These are phyloP conservation scores for Eumaeus atala DNA, from an alignment of 1,140 invertebrate species.

Conservation along the genomic window DNA sequence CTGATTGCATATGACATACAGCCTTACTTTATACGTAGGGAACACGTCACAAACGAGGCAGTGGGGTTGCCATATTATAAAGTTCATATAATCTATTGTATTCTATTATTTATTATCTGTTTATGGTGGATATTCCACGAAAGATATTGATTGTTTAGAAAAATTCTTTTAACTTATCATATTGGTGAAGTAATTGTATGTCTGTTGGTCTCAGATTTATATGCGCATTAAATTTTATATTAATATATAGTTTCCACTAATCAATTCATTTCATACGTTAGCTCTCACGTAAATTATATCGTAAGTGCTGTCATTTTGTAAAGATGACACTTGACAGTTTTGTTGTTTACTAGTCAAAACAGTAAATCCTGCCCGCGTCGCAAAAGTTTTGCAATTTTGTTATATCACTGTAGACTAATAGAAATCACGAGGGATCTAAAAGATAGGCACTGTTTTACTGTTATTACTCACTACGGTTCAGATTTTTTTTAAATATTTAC, in stretches of 20 bases:
- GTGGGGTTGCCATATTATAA: neutral
- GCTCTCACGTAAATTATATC: too few species aligned
- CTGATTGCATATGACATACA: too few species aligned
- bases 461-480: too few species aligned
- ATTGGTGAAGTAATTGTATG: constrained; percentile 26
- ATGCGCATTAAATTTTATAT: constrained; percentile 28
- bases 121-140: too few species aligned
- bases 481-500: too few species aligned
- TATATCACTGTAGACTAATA: constrained; percentile 10
- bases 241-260: constrained; percentile 21
- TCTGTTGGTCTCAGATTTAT: constrained; percentile 27
- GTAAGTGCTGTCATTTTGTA: too few species aligned
- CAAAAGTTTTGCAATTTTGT: constrained; percentile 14
- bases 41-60: too few species aligned
- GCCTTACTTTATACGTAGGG: too few species aligned
- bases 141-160: too few species aligned
- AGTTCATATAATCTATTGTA: too few species aligned
- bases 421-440: constrained; percentile 2
- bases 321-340: constrained; percentile 6
- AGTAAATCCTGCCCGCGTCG: constrained; percentile 8
- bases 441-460: too few species aligned
- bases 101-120: too few species aligned
- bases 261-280: constrained; percentile 2
- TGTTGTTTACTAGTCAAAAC: constrained; percentile 16
- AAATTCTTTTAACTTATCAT: constrained; percentile 8